Conservation (phyloP, 2,888 invertebrate genomes). For the Sepiola atlantica region DNA sequence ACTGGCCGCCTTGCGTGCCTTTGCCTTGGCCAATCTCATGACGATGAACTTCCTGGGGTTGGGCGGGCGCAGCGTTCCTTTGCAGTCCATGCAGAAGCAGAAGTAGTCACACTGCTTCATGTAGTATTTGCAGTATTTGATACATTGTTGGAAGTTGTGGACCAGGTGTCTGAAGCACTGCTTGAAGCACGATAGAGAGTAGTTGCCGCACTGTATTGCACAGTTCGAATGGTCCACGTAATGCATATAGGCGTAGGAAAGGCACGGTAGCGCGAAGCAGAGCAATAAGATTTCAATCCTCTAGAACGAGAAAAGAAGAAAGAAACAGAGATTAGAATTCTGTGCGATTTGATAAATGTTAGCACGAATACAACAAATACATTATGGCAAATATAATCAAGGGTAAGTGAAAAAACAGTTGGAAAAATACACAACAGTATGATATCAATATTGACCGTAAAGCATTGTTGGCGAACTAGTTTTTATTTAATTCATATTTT, state of each 20-base stretch:
- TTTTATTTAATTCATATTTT: too few species aligned
- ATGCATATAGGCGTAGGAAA: slow-evolving; percentile 34
- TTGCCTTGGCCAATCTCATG: slow-evolving; percentile 14
- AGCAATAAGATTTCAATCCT: slow-evolving; percentile 37
- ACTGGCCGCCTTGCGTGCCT: not conserved
- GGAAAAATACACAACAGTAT: too few species aligned
- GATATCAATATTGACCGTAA: too few species aligned
- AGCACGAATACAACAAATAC: too few species aligned
- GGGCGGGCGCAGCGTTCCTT: slow-evolving; percentile 40
- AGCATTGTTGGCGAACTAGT: too few species aligned
- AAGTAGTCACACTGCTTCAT: slow-evolving; percentile 43
- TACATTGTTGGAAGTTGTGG: slow-evolving; percentile 41
- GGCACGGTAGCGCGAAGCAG: not conserved
- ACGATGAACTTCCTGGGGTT: slow-evolving; percentile 33
- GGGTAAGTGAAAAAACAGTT: too few species aligned
- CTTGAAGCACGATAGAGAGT: slow-evolving; percentile 39
- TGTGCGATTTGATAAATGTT: too few species aligned
- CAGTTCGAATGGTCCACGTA: slow-evolving; percentile 2
- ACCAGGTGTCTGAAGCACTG: slow-evolving; percentile 38
- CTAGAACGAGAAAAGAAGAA: not conserved
- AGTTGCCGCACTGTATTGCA: slow-evolving; percentile 23
- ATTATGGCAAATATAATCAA: too few species aligned
- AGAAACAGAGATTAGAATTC: not conserved
- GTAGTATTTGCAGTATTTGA: slow-evolving; percentile 44
- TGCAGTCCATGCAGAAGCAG: slow-evolving; percentile 40